A percentile compares a stretch with the other conserved stretches of the same genome.
Conservation (phyloP, 2,113 vertebrate genomes). For the Thunnus thynnus region DNA sequence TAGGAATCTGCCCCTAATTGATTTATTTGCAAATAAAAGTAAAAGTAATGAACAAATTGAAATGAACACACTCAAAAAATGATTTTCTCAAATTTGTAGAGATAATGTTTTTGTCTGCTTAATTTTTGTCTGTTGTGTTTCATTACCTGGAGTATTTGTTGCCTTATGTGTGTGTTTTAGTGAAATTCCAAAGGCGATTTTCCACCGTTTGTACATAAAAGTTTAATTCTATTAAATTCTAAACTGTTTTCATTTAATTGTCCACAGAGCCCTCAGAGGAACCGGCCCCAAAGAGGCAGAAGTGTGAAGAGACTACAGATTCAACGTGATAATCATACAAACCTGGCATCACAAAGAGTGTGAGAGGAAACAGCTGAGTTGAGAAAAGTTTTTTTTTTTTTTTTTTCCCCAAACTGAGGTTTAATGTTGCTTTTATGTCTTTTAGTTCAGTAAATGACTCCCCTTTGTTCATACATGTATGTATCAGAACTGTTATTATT, state of each 20-base stretch:
- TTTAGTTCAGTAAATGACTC: neutral
- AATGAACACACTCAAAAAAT: too few species aligned
- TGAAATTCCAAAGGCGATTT: neutral
- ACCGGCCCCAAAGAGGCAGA: constrained; percentile 89
- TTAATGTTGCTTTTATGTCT: neutral
- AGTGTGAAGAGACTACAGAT: constrained; percentile 71
- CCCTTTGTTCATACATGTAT: neutral
- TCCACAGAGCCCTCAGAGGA: constrained; percentile 82
- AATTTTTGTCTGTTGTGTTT: neutral
- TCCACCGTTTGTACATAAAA: neutral
- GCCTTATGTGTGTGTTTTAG: neutral
- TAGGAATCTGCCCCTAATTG: too few species aligned
- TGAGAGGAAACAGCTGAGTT: neutral
- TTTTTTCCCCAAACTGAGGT: too few species aligned
- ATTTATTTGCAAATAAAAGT: too few species aligned
- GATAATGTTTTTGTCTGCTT: too few species aligned
- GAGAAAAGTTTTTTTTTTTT: constrained; percentile 5
- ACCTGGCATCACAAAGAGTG: neutral
- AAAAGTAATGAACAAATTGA: too few species aligned
- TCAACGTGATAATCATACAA: neutral
- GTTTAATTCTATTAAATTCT: constrained; percentile 8
- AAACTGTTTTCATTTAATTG: neutral
- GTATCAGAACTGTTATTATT: neutral
- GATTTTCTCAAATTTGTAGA: too few species aligned
- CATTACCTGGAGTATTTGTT: neutral